phyloP scores from a whole-genome alignment of 2,888 invertebrate species.

The Melanophora roralis region DNA sequence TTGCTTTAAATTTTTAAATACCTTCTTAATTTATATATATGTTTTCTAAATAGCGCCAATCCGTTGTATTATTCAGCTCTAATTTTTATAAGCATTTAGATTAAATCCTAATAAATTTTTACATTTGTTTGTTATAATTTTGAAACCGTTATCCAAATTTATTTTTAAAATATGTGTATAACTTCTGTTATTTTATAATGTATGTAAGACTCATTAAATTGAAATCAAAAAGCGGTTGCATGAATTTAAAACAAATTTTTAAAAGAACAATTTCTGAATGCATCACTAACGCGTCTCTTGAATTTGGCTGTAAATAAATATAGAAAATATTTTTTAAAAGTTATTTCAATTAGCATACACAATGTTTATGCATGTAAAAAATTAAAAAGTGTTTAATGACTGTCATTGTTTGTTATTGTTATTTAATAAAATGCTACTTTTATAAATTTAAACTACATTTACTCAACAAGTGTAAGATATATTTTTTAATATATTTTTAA shows the following conservation, averaged over 20 bases:
- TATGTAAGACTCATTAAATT: neutral
- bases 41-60: constrained; percentile 48
- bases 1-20: neutral
- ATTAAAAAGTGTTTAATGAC: neutral
- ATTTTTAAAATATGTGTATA: constrained; percentile 6
- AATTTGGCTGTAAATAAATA: constrained; percentile 74
- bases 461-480: too few species aligned
- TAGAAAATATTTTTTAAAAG: constrained; percentile 64
- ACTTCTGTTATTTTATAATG: neutral
- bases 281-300: constrained; percentile 75
- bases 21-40: constrained; percentile 31
- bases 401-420: constrained; percentile 25
- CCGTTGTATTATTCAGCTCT: constrained; percentile 54
- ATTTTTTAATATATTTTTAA: too few species aligned
- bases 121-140: constrained; percentile 59
- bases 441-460: too few species aligned
- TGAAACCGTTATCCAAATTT: constrained; percentile 72
- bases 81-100: constrained; percentile 1
- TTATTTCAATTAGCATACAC: constrained; percentile 50
- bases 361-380: neutral
- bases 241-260: constrained; percentile 71
- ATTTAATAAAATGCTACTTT: neutral
- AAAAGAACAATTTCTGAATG: constrained; percentile 74
- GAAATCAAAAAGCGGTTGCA: neutral
- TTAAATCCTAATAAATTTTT: constrained; percentile 3